Conservation (phyloP, 2,888 invertebrate genomes). For the Parelbella ahira region DNA sequence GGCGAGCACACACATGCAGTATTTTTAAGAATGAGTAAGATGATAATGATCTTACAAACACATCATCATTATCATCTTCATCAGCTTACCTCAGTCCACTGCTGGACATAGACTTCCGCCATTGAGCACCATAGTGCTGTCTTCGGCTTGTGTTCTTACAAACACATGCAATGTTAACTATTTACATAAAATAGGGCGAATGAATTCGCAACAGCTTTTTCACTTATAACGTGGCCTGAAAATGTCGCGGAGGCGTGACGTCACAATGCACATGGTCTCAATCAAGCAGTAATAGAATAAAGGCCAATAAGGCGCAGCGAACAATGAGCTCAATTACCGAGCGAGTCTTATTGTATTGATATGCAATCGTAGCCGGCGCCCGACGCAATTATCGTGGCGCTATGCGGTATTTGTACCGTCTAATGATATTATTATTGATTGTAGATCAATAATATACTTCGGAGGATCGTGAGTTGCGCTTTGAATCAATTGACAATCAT, state of each 20-base stretch:
- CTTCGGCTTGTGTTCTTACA: too few relatives aligned
- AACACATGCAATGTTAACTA: too few relatives aligned
- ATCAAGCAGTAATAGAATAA: conserved; percentile 62
- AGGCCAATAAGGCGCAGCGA: conserved; percentile 50
- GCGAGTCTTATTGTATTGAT: conserved; percentile 55
- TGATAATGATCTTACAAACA: too few relatives aligned
- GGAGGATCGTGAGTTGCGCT: conserved; percentile 3
- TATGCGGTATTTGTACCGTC: conserved; percentile 28
- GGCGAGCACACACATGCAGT: too few relatives aligned
- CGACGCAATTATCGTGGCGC: conserved; percentile 52
- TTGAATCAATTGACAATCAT: conserved; percentile 4
- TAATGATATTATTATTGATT: conserved; percentile 22
- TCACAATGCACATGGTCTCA: conserved; percentile 46
- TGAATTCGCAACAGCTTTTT: too few relatives aligned
- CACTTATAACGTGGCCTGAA: conserved; percentile 26
- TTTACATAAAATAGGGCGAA: too few relatives aligned
- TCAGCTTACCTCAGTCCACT: too few relatives aligned
- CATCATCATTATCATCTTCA: too few relatives aligned
- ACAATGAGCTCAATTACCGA: conserved; percentile 67
- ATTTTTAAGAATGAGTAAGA: too few relatives aligned
- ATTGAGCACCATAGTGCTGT: too few relatives aligned
- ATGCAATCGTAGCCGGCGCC: conserved; percentile 67
- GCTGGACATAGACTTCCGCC: too few relatives aligned
- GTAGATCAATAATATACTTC: conserved; percentile 13
- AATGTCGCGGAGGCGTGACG: conserved; percentile 32